phyloP scores from a whole-genome alignment of 2,113 vertebrate genomes.

The Alectura lathami region DNA sequence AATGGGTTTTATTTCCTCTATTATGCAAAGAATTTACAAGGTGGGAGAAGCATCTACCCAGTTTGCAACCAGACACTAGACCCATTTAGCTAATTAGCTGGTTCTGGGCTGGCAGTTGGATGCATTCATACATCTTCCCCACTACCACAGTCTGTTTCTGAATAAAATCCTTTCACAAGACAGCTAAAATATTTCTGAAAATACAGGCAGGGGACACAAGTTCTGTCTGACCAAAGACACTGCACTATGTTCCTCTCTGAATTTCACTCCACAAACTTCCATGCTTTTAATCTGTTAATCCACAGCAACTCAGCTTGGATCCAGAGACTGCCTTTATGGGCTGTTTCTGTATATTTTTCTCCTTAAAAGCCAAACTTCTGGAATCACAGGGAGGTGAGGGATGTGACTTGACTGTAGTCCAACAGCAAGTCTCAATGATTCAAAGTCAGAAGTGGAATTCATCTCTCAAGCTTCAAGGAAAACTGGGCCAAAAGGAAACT shows the following conservation, averaged over 20 bases:
- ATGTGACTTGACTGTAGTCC: conserved; percentile 62
- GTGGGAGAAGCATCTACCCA: conserved; percentile 9
- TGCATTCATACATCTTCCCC: not conserved
- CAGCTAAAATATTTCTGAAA: not conserved
- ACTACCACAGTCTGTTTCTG: not conserved
- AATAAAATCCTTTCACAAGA: not conserved
- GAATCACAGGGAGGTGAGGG: conserved; percentile 48
- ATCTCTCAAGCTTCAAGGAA: conserved; percentile 55
- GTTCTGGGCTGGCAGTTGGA: not conserved
- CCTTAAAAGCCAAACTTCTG: conserved; percentile 39
- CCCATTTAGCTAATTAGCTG: not conserved
- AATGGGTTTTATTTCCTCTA: conserved; percentile 57
- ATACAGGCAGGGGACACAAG: not conserved
- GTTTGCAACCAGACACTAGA: not conserved
- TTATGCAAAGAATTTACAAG: conserved; percentile 47
- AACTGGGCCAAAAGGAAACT: conserved; percentile 59
- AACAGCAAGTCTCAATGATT: conserved; percentile 53
- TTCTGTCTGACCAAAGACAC: not conserved
- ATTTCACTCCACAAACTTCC: not conserved
- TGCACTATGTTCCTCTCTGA: not conserved
- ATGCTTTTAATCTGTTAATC: conserved; percentile 44
- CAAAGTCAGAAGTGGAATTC: conserved; percentile 59
- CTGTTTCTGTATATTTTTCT: conserved; percentile 27
- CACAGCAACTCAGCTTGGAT: conserved; percentile 18
- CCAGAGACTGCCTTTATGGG: not conserved